Conservation (phyloP, 2,888 invertebrate genomes). For the Baccha elongata region DNA sequence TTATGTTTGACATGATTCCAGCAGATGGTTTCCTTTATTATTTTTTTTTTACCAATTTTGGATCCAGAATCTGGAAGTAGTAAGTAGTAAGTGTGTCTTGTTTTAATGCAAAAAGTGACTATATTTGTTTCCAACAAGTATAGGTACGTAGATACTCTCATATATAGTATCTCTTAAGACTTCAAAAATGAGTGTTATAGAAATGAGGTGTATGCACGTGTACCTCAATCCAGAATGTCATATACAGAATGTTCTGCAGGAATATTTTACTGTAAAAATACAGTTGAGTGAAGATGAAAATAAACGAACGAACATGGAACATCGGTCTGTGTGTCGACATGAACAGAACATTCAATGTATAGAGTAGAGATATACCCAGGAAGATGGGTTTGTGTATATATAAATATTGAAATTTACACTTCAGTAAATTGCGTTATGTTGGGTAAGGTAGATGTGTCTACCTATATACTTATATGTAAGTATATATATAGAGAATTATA, state of each 20-base stretch:
- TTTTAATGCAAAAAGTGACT: conserved; percentile 7
- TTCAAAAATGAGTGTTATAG: conserved; percentile 8
- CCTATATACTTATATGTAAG: not conserved
- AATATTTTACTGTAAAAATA: conserved; percentile 5
- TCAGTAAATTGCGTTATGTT: conserved; percentile 40
- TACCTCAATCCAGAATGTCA: conserved; percentile 8
- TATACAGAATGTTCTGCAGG: conserved; percentile 22
- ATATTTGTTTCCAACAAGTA: not conserved
- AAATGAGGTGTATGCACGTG: conserved; percentile 41
- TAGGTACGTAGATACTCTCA: no score
- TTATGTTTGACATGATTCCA: conserved; percentile 57
- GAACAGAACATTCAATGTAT: conserved; percentile 3
- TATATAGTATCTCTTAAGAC: not conserved
- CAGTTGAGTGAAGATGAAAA: not conserved
- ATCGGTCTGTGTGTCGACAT: not conserved
- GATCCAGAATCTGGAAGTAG: not conserved
- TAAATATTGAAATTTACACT: conserved; percentile 46
- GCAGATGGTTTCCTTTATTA: conserved; percentile 48
- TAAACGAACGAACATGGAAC: conserved; percentile 2
- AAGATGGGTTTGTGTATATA: conserved; percentile 3
- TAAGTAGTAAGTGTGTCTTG: no score
- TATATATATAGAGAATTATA: not conserved
- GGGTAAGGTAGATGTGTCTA: no score
- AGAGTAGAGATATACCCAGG: no score
- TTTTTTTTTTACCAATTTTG: not conserved